phyloP scores from a whole-genome alignment of 92 coral and sea anemone species.

The Umimayanthus kanabou region DNA sequence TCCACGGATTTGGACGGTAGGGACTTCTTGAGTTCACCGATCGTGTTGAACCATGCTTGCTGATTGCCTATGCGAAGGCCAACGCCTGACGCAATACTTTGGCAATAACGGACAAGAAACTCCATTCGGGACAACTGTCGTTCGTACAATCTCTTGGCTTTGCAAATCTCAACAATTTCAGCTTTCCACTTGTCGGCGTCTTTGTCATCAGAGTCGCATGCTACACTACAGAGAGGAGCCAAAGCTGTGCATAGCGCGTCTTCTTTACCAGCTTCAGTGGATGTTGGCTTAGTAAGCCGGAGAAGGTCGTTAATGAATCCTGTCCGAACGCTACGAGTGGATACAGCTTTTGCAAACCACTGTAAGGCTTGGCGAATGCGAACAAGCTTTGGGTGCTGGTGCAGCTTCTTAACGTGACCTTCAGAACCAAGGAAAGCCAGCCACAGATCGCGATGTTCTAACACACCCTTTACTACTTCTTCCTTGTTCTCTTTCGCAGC shows the following conservation, averaged over 20 bases:
- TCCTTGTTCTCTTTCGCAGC: background rate
- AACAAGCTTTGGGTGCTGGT: slow-evolving; percentile 15
- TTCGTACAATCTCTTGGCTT: background rate
- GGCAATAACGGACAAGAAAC: slow-evolving; percentile 16
- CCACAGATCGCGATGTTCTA: slow-evolving; percentile 50
- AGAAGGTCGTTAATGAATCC: slow-evolving; percentile 19
- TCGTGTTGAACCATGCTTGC: background rate
- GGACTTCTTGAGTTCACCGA: background rate
- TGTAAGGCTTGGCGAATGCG: background rate
- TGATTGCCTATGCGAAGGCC: slow-evolving; percentile 2
- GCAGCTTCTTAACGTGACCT: slow-evolving; percentile 46
- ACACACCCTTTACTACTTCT: slow-evolving; percentile 31
- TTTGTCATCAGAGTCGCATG: background rate
- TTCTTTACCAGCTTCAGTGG: background rate
- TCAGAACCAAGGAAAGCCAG: slow-evolving; percentile 36
- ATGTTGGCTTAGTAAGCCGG: background rate
- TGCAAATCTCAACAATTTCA: background rate
- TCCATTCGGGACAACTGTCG: slow-evolving; percentile 1
- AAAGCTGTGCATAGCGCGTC: slow-evolving; percentile 2
- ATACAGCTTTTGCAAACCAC: slow-evolving; percentile 13
- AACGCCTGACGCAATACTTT: background rate
- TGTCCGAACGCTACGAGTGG: background rate
- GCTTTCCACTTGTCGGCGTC: background rate
- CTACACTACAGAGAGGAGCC: background rate
- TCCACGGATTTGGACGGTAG: background rate